Evolutionary conservation across 2,888 invertebrate species (phyloP).

Genomic region (Apocheima hispidaria): DNA sequence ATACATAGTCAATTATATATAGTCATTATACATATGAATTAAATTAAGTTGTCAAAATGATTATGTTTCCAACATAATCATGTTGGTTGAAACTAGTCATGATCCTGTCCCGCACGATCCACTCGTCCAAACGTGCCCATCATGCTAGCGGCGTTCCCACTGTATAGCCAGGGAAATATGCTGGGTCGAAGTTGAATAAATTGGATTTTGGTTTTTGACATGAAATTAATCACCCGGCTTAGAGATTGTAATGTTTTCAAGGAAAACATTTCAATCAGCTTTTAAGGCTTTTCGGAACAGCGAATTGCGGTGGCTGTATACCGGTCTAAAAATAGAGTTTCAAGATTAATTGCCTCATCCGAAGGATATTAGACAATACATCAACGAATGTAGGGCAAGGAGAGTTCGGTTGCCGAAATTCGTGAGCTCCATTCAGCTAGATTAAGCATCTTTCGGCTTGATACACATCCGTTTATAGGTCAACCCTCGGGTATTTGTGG

Average conservation of each 20-base stretch:
- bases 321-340: constrained; percentile 33
- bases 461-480: constrained; percentile 51
- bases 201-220: constrained; percentile 14
- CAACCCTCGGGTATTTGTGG: constrained; percentile 50
- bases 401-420: constrained; percentile 45
- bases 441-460: constrained; percentile 52
- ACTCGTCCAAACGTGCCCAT: no score
- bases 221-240: constrained; percentile 11
- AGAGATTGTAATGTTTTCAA: constrained; percentile 6
- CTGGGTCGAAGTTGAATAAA: background rate
- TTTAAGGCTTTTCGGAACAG: constrained; percentile 23
- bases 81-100: no score
- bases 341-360: constrained; percentile 16
- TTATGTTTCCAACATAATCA: no score
- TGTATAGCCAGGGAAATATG: no score
- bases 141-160: no score
- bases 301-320: constrained; percentile 10
- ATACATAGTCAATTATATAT: no score
- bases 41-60: no score
- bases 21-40: no score
- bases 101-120: no score
- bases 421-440: constrained; percentile 47
- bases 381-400: constrained; percentile 47
- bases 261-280: constrained; percentile 10
- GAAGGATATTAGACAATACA: constrained; percentile 45